Percentiles rank a stretch among this genome's conserved stretches.
These are phyloP conservation scores for Panopea generosa DNA, from an alignment of 2,888 invertebrate species.

Conservation along the genomic window DNA sequence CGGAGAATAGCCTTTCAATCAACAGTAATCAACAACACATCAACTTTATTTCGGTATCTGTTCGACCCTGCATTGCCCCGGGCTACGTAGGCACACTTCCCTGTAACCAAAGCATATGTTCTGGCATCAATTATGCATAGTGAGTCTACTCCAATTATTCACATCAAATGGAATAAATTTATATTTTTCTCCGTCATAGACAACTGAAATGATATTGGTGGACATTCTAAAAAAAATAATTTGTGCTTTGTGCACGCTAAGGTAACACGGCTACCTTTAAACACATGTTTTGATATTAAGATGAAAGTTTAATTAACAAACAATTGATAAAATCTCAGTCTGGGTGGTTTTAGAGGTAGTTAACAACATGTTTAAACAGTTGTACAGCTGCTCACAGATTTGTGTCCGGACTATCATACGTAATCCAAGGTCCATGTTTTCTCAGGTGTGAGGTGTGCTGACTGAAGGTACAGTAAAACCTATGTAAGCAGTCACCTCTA, in stretches of 20 bases:
- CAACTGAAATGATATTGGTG: constrained; percentile 44
- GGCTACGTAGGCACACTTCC: constrained; percentile 9
- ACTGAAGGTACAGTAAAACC: too few relatives aligned
- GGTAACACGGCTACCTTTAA: constrained; percentile 23
- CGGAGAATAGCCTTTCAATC: not conserved
- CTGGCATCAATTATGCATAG: constrained; percentile 53
- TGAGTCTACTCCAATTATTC: constrained; percentile 38
- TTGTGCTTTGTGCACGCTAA: constrained; percentile 20
- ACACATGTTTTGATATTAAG: constrained; percentile 38
- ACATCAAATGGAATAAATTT: constrained; percentile 59
- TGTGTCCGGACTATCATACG: too few relatives aligned
- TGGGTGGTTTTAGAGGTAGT: too few relatives aligned
- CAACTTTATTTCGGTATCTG: constrained; percentile 10
- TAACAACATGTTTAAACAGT: too few relatives aligned
- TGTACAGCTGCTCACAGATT: too few relatives aligned
- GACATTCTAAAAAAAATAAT: too few relatives aligned
- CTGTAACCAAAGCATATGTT: constrained; percentile 53
- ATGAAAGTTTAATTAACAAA: constrained; percentile 36
- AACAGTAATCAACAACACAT: constrained; percentile 10
- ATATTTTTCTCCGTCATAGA: constrained; percentile 42
- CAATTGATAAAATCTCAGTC: constrained; percentile 11
- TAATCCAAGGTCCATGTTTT: too few relatives aligned
- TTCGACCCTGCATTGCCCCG: constrained; percentile 6
- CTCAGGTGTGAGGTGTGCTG: too few relatives aligned
- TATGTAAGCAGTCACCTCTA: too few relatives aligned